phyloP scores from a whole-genome alignment of 2,797 vertebrate species.

The Dermochelys coriacea region DNA sequence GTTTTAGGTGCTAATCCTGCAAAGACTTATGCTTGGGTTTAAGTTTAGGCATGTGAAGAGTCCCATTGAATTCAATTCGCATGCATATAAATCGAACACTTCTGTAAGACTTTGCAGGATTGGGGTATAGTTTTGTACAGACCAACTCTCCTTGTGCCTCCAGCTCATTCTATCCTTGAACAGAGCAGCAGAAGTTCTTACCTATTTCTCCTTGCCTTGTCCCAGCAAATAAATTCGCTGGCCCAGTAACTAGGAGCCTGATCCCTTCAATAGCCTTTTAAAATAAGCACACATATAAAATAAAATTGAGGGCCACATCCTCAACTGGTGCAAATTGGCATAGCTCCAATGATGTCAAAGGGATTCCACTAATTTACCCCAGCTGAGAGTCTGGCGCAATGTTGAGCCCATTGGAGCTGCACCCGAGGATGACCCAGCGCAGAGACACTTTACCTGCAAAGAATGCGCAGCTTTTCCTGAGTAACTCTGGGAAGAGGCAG shows the following conservation, averaged over 20 bases:
- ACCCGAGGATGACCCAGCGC: background rate
- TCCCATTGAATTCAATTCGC: background rate
- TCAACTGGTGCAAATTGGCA: accelerated
- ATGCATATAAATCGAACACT: accelerated
- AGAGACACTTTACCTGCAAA: constrained; percentile 14
- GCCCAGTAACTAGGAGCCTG: background rate
- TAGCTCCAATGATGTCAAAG: background rate
- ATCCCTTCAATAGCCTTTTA: background rate
- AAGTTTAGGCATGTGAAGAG: no score
- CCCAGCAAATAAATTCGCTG: accelerated
- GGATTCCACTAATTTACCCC: accelerated
- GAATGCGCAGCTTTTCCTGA: background rate
- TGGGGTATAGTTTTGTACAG: accelerated
- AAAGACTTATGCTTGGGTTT: accelerated
- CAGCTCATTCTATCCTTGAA: background rate
- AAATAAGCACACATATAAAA: background rate
- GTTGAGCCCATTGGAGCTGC: accelerated
- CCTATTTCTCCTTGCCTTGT: background rate
- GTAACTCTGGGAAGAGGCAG: background rate
- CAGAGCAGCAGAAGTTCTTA: background rate
- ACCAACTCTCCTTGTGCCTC: background rate
- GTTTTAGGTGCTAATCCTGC: background rate
- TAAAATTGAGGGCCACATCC: accelerated
- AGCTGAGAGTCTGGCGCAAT: accelerated
- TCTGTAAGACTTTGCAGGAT: accelerated